Conservation (phyloP, 1,140 invertebrate species). For the Mylabris phalerata region DNA sequence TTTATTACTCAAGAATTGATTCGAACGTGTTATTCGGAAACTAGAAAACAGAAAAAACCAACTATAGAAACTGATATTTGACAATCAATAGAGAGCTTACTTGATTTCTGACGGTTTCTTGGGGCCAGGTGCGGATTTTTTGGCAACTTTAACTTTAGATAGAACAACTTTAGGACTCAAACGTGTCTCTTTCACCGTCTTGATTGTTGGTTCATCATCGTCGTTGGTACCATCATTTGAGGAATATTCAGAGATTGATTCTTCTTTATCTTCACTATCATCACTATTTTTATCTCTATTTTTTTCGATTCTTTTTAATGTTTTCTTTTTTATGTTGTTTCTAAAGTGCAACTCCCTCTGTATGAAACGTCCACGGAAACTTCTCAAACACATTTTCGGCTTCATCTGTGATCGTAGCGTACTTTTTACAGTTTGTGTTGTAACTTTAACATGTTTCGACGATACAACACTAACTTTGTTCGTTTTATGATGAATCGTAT, state of each 20-base stretch:
- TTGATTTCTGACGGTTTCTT: slow-evolving; percentile 32
- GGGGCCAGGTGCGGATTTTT: slow-evolving; percentile 16
- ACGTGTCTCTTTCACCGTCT: slow-evolving; percentile 32
- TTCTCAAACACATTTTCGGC: slow-evolving; percentile 40
- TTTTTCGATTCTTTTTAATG: slow-evolving; percentile 7
- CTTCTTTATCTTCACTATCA: neutral
- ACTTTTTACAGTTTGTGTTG: slow-evolving; percentile 34
- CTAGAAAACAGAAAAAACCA: neutral
- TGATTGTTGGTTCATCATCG: slow-evolving; percentile 40
- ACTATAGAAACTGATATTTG: neutral
- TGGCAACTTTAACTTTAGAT: slow-evolving; percentile 17
- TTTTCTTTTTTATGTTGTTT: slow-evolving; percentile 12
- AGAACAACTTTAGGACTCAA: neutral
- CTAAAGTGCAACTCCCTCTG: slow-evolving; percentile 35
- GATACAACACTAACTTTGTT: slow-evolving; percentile 18
- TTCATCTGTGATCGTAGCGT: slow-evolving; percentile 28
- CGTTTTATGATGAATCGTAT: slow-evolving; percentile 4
- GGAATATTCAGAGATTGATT: slow-evolving; percentile 38
- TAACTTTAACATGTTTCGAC: slow-evolving; percentile 37
- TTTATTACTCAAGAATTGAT: slow-evolving; percentile 11
- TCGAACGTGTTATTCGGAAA: slow-evolving; percentile 25
- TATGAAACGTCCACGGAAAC: slow-evolving; percentile 38
- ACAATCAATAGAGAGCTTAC: neutral
- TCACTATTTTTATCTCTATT: slow-evolving; percentile 13
- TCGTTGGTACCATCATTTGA: slow-evolving; percentile 34